phyloP scores from a whole-genome alignment of 1,140 invertebrate species.

The Chionoecetes opilio region DNA sequence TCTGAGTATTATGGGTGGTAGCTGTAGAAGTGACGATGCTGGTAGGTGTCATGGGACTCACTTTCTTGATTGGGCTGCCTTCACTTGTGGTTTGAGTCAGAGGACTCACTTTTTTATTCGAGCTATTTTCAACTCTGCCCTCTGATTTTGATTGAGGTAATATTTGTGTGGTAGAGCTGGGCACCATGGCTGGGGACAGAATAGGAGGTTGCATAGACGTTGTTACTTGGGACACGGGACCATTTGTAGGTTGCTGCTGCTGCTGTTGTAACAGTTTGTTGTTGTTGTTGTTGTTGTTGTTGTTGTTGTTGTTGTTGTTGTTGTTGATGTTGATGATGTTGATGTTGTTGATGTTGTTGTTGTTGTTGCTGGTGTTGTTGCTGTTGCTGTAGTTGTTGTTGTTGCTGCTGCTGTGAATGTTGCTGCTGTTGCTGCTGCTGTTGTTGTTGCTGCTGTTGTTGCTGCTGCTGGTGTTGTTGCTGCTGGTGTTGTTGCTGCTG shows the following conservation, averaged over 20 bases:
- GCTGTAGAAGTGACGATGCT: not conserved
- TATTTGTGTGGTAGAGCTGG: constrained; percentile 46
- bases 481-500: constrained; percentile 79
- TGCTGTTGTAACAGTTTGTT: constrained; percentile 82
- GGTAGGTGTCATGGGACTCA: constrained; percentile 33
- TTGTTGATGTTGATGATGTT: constrained; percentile 82
- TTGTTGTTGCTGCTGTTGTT: constrained; percentile 79
- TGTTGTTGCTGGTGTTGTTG: constrained; percentile 83
- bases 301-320: constrained; percentile 77
- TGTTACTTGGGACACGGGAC: constrained; percentile 49
- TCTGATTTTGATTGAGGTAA: constrained; percentile 51
- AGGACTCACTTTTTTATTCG: constrained; percentile 47
- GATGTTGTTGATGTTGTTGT: constrained; percentile 82
- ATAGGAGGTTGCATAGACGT: constrained; percentile 63
- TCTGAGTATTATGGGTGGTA: constrained; percentile 55
- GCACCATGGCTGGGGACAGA: constrained; percentile 50
- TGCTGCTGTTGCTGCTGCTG: constrained; percentile 82
- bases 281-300: constrained; percentile 83
- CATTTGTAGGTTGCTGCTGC: constrained; percentile 73
- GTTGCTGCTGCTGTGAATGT: constrained; percentile 68
- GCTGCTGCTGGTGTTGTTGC: constrained; percentile 82
- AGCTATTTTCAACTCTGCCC: constrained; percentile 1
- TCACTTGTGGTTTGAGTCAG: constrained; percentile 32
- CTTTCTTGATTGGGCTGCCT: constrained; percentile 44
- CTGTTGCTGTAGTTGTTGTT: constrained; percentile 82